Evolutionary conservation across 2,113 vertebrate species (phyloP).

Genomic region (Zosterops lateralis): DNA sequence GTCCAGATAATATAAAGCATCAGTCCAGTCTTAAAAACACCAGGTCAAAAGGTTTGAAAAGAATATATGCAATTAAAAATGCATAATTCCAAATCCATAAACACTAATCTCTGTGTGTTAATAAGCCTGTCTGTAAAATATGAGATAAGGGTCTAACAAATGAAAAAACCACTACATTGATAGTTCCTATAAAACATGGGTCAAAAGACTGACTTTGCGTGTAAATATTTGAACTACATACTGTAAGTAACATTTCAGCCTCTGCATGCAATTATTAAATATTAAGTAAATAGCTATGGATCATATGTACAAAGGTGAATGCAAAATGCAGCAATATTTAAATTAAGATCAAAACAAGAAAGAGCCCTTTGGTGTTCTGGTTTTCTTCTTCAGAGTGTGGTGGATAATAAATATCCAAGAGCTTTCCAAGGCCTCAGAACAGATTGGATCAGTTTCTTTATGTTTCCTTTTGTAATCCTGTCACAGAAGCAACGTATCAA

Average conservation of each 20-base stretch:
- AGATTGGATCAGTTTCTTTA: constrained; percentile 56
- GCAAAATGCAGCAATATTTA: constrained; percentile 59
- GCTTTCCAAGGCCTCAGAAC: constrained; percentile 15
- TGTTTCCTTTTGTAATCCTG: constrained; percentile 44
- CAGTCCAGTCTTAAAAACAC: not conserved
- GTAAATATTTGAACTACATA: constrained; percentile 66
- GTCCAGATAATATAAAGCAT: not conserved
- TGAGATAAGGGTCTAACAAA: constrained; percentile 8
- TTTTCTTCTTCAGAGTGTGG: not conserved
- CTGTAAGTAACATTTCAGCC: constrained; percentile 59
- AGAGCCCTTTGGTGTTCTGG: not conserved
- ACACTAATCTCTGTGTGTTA: not conserved
- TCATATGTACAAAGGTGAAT: constrained; percentile 60
- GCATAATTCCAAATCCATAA: not conserved
- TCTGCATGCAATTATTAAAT: constrained; percentile 48
- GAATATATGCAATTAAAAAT: not conserved
- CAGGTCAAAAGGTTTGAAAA: not conserved
- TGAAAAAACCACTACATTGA: constrained; percentile 10
- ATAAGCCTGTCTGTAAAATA: not conserved
- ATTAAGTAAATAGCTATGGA: constrained; percentile 67
- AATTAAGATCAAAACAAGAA: constrained; percentile 55
- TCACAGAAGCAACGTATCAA: constrained; percentile 14
- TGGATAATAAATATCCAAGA: constrained; percentile 32
- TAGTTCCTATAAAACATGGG: constrained; percentile 46
- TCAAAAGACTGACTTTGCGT: constrained; percentile 28